phyloP scores from a whole-genome alignment of 2,797 vertebrate genomes.

The Microchirus variegatus region DNA sequence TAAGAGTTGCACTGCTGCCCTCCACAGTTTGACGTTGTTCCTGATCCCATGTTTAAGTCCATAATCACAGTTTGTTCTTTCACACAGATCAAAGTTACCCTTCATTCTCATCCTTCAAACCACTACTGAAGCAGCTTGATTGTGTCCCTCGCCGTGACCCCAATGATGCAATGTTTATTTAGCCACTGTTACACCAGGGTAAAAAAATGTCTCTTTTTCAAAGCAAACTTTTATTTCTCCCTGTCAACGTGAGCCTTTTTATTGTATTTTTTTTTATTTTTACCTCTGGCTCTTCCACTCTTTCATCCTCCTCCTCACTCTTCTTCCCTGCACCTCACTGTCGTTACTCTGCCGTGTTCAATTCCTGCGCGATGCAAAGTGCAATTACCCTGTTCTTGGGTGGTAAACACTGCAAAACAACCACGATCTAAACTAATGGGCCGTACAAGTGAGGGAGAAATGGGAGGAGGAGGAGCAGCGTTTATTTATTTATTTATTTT shows the following conservation, averaged over 20 bases:
- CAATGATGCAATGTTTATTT: too few species aligned
- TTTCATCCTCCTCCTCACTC: slow-evolving; percentile 35
- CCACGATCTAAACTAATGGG: slow-evolving; percentile 51
- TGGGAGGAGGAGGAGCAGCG: slow-evolving; percentile 31
- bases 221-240: slow-evolving; percentile 49
- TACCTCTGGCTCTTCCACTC: slow-evolving; percentile 35
- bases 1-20: too few species aligned
- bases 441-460: slow-evolving; percentile 21
- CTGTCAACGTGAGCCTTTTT: not conserved
- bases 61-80: too few species aligned
- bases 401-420: slow-evolving; percentile 51
- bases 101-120: too few species aligned
- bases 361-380: slow-evolving; percentile 50
- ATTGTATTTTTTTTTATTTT: too few species aligned
- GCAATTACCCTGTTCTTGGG: slow-evolving; percentile 44
- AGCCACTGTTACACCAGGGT: too few species aligned
- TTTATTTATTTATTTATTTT: slow-evolving; percentile 35
- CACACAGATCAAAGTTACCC: too few species aligned
- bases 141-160: too few species aligned
- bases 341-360: slow-evolving; percentile 31
- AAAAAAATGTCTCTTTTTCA: too few species aligned
- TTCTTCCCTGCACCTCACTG: slow-evolving; percentile 17
- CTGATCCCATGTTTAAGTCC: too few species aligned
- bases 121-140: too few species aligned
- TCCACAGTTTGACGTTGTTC: too few species aligned